phyloP scores from a whole-genome alignment of 2,888 invertebrate genomes.

The Brenthis daphne region DNA sequence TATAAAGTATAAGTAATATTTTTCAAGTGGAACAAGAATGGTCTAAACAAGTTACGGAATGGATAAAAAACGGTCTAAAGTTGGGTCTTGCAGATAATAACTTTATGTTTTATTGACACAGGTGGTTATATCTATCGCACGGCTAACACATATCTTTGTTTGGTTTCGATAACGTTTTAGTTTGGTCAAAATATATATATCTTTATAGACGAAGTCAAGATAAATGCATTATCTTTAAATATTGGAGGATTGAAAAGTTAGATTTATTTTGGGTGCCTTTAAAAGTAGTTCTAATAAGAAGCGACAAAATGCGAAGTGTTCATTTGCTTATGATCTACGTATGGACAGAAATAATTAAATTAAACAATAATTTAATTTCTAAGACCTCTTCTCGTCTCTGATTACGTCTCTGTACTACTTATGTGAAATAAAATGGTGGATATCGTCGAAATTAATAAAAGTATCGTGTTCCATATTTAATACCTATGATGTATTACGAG shows the following conservation, averaged over 20 bases:
- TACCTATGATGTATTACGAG: too few species aligned
- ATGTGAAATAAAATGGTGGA: too few species aligned
- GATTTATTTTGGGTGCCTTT: not conserved
- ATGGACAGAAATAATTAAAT: not conserved
- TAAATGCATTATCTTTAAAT: not conserved
- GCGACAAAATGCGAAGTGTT: not conserved
- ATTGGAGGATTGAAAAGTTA: too few species aligned
- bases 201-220: not conserved
- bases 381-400: too few species aligned
- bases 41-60: not conserved
- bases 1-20: not conserved
- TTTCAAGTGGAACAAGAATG: not conserved
- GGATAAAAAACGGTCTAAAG: constrained; percentile 5
- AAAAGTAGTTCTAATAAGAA: not conserved
- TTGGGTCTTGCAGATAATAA: constrained; percentile 19
- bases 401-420: too few species aligned
- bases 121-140: constrained; percentile 31
- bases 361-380: not conserved
- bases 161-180: constrained; percentile 23
- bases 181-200: not conserved
- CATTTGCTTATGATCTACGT: not conserved
- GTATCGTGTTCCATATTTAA: too few species aligned
- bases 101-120: constrained; percentile 31
- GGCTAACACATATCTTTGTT: constrained; percentile 21
- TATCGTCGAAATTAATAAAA: too few species aligned